These are phyloP conservation scores for Lanius collurio DNA, from an alignment of 2,113 vertebrate genomes.

Conservation along the genomic window DNA sequence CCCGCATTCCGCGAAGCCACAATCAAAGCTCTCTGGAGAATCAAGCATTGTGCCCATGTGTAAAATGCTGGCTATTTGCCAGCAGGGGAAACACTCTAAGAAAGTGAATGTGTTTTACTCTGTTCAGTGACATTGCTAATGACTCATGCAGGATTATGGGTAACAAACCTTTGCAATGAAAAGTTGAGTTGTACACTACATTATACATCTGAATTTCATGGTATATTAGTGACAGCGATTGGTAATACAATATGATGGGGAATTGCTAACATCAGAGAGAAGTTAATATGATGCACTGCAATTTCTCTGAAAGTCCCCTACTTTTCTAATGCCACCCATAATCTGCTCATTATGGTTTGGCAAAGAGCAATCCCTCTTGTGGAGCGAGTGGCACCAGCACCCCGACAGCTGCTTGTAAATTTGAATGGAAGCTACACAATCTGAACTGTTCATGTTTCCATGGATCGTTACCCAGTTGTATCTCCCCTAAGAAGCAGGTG, in stretches of 20 bases:
- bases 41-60: not conserved
- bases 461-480: constrained; percentile 34
- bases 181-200: constrained; percentile 31
- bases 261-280: constrained; percentile 27
- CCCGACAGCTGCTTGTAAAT: constrained; percentile 48
- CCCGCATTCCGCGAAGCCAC: not conserved
- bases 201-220: constrained; percentile 62
- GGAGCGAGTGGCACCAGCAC: not conserved
- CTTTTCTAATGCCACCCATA: constrained; percentile 19
- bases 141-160: constrained; percentile 57
- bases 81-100: not conserved
- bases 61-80: constrained; percentile 24
- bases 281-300: constrained; percentile 12
- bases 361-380: constrained; percentile 17
- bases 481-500: constrained; percentile 23
- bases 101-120: constrained; percentile 29
- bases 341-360: constrained; percentile 33
- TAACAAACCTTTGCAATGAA: constrained; percentile 56
- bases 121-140: constrained; percentile 56
- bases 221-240: constrained; percentile 58
- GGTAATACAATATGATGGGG: constrained; percentile 53
- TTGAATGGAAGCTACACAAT: not conserved
- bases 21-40: constrained; percentile 1
- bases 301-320: constrained; percentile 1
- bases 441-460: constrained; percentile 12